A percentile compares a stretch with the other conserved stretches of the same genome.
Conservation (phyloP, 2,113 vertebrate genomes). For the Siniperca knerii region DNA sequence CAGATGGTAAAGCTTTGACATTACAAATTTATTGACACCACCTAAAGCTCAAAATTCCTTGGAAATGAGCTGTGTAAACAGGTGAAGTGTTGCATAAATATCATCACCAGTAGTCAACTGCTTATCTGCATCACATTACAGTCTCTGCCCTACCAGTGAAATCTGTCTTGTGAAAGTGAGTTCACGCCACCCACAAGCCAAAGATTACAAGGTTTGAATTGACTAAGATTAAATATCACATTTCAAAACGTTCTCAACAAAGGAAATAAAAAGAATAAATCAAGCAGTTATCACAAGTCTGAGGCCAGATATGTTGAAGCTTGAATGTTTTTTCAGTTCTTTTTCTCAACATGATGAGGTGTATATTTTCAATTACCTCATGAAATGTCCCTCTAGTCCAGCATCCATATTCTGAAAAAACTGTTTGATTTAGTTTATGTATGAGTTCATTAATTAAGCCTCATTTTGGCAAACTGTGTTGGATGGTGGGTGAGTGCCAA, state of each 20-base stretch:
- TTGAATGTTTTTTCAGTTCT: neutral
- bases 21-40: slow-evolving; percentile 65
- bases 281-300: neutral
- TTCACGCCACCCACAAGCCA: neutral
- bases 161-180: slow-evolving; percentile 23
- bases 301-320: neutral
- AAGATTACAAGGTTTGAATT: slow-evolving; percentile 19
- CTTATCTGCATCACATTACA: slow-evolving; percentile 50
- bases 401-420: slow-evolving; percentile 32
- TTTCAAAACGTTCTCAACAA: slow-evolving; percentile 10
- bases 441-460: slow-evolving; percentile 79
- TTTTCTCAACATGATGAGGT: slow-evolving; percentile 27
- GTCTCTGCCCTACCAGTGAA: slow-evolving; percentile 22
- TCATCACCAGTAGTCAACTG: slow-evolving; percentile 53
- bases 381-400: slow-evolving; percentile 34
- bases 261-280: neutral
- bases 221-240: slow-evolving; percentile 39
- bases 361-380: slow-evolving; percentile 49
- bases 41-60: slow-evolving; percentile 47
- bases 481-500: slow-evolving; percentile 54
- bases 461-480: slow-evolving; percentile 72
- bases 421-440: slow-evolving; percentile 68
- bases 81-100: slow-evolving; percentile 59
- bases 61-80: slow-evolving; percentile 67
- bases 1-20: slow-evolving; percentile 62